Evolutionary conservation across 2,113 vertebrate genomes (phyloP), one percentile per base, ranked within the genome.

Genomic region (Hypomesus transpacificus): DNA sequence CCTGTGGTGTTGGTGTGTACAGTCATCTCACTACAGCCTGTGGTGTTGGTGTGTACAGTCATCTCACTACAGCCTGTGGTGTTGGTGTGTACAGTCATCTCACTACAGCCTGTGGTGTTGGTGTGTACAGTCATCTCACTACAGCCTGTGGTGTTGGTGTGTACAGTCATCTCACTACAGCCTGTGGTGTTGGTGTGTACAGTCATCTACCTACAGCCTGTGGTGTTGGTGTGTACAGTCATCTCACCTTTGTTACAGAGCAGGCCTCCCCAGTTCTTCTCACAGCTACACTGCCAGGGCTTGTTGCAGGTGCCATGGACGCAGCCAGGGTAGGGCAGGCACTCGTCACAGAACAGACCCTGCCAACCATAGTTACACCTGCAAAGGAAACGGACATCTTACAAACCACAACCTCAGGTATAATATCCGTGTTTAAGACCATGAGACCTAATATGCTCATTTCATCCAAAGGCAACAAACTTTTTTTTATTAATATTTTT

Each of bases 201-300:
- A 66, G 50, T 26, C 0, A 17, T 9, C 74, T 76, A n/a, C n/a
- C n/a, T 20, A 17, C 16, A 14, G 26, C 14, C 24, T 18, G 52
- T 28, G 21, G 3, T 57, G 34, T 1, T 14, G 21, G 11, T 34
- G 4, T n/a, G 0, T 1, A 9, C 78, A 66, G 50, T 26, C 0
- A 17, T 9, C 74, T 76, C 90, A 97, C 97, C 96, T 96, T 96
- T 98, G 89, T 98, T 86, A 69, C 97, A 98, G 24, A 98, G 93
- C 77, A 98, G 92, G 16, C 97, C 97, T 1, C 97, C 97, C 97
- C 97, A 99, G 93, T 98, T 99, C 91, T 93, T 97, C 89, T 99
- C 95, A 46, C 97, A 99, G 87, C 85, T 91, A 81, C 97, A 99
- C 71, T 94, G 89, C 96, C 96, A 99, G 31, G 94, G 94, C 80